A percentile compares a stretch with the other conserved stretches of the same genome.
These are phyloP conservation scores for Anguilla megastoma DNA, from an alignment of 2,797 vertebrate genomes.

Conservation along the genomic window DNA sequence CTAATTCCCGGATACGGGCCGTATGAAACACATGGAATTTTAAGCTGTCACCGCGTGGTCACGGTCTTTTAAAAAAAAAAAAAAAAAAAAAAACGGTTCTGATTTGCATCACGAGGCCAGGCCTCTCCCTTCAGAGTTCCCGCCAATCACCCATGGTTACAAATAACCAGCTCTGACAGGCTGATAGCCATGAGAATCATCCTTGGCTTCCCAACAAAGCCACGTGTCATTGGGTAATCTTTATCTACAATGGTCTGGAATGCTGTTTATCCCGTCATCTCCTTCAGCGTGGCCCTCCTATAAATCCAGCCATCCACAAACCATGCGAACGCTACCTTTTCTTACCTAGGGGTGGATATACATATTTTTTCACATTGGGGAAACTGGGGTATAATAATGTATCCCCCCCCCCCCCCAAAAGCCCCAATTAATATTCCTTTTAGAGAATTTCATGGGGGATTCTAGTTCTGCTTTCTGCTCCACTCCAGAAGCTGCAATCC, in stretches of 20 bases:
- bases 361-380: not conserved
- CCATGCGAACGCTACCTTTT: not conserved
- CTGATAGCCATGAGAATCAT: slow-evolving; percentile 11
- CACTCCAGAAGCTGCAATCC: not conserved
- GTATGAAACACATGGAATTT: slow-evolving; percentile 33
- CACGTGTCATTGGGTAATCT: slow-evolving; percentile 28
- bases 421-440: not conserved
- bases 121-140: slow-evolving; percentile 10
- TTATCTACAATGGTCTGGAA: slow-evolving; percentile 31
- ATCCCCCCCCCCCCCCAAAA: not conserved
- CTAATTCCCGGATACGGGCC: slow-evolving; percentile 23
- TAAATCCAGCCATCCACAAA: not conserved
- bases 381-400: not conserved
- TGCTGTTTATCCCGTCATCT: slow-evolving; percentile 12
- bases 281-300: not conserved
- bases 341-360: not conserved
- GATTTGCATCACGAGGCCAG: slow-evolving; percentile 35
- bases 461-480: not conserved
- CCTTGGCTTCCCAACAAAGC: slow-evolving; percentile 31
- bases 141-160: slow-evolving; percentile 31
- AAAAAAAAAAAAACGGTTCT: not conserved
- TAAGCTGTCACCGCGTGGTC: slow-evolving; percentile 28
- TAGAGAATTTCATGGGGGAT: not conserved
- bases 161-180: slow-evolving; percentile 27
- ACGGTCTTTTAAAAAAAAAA: slow-evolving; percentile 8